These are phyloP conservation scores for Doryteuthis pealeii DNA, from an alignment of 1,140 invertebrate genomes.

Conservation along the genomic window DNA sequence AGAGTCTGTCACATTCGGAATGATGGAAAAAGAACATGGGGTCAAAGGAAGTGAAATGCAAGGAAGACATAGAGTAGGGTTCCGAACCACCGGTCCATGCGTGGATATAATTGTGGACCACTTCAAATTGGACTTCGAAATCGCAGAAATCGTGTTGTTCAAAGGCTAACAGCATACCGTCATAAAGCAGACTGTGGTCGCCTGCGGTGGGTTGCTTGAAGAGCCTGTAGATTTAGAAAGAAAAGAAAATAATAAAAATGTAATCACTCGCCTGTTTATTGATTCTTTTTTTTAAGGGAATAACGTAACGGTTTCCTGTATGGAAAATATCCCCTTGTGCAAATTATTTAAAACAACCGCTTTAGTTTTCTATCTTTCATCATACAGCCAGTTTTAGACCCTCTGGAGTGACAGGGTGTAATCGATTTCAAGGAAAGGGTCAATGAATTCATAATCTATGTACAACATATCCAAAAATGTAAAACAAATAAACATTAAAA, in stretches of 20 bases:
- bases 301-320: too few species aligned
- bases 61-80: constrained; percentile 16
- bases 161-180: constrained; percentile 25
- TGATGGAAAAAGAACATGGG: constrained; percentile 21
- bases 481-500: too few species aligned
- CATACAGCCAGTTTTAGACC: too few species aligned
- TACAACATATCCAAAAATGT: too few species aligned
- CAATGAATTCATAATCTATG: too few species aligned
- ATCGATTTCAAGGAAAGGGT: too few species aligned
- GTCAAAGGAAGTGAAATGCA: constrained; percentile 16
- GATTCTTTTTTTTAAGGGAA: too few species aligned
- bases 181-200: constrained; percentile 24
- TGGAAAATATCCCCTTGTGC: too few species aligned
- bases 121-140: constrained; percentile 21
- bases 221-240: background rate
- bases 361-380: too few species aligned
- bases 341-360: too few species aligned
- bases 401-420: too few species aligned
- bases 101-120: constrained; percentile 9
- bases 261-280: too few species aligned
- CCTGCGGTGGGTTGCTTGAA: constrained; percentile 20
- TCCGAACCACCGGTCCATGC: constrained; percentile 1
- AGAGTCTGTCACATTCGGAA: constrained; percentile 10
- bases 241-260: background rate
- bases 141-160: constrained; percentile 30